Percentiles rank a stretch among this genome's conserved stretches.
These are phyloP conservation scores for Lissocephala sabroskyi DNA, from an alignment of 2,888 invertebrate species.

Conservation along the genomic window DNA sequence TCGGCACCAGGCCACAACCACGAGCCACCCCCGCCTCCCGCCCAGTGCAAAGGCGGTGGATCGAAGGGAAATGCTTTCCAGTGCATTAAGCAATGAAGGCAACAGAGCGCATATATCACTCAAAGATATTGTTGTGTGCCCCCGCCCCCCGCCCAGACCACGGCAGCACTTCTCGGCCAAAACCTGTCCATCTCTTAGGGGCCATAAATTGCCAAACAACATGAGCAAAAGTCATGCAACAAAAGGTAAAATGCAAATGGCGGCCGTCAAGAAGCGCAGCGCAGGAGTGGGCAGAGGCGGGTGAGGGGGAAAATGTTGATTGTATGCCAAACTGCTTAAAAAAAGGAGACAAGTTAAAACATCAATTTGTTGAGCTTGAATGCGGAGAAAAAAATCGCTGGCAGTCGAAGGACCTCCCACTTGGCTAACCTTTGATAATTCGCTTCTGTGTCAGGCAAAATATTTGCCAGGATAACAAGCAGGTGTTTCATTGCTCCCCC, in stretches of 20 bases:
- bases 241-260: not conserved
- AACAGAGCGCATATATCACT: conserved; percentile 27
- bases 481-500: conserved; percentile 5
- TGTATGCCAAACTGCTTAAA: conserved; percentile 9
- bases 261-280: too few species aligned
- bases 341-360: conserved; percentile 13
- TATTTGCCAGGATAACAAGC: conserved; percentile 44
- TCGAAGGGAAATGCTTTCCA: conserved; percentile 33
- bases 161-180: not conserved
- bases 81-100: conserved; percentile 42
- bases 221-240: conserved; percentile 33
- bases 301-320: conserved; percentile 3
- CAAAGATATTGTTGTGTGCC: conserved; percentile 21
- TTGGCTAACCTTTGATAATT: conserved; percentile 15
- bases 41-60: not conserved
- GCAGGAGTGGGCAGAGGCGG: not conserved
- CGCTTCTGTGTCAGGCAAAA: conserved; percentile 26
- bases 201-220: conserved; percentile 10
- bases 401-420: not conserved
- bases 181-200: not conserved
- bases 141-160: not conserved
- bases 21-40: too few species aligned
- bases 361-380: conserved; percentile 43
- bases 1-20: not conserved
- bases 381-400: conserved; percentile 20